These are phyloP conservation scores for Umimayanthus kanabou DNA, from an alignment of 92 coral and sea anemone species.

Conservation along the genomic window DNA sequence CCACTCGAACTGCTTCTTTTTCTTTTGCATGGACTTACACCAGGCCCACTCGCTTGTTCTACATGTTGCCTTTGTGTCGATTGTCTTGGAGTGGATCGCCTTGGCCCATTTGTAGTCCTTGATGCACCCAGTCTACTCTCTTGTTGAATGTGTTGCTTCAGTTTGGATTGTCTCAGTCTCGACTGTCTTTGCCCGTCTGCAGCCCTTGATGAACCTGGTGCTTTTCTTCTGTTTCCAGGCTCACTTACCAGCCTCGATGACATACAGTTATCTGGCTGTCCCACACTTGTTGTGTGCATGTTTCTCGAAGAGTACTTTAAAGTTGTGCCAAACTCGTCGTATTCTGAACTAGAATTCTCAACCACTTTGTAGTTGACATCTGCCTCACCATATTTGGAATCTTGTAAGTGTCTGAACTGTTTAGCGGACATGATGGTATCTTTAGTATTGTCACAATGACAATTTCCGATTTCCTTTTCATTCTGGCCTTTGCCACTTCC, in stretches of 20 bases:
- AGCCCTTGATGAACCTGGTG: background rate
- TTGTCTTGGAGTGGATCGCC: background rate
- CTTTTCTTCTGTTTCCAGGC: conserved; percentile 3
- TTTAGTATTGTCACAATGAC: background rate
- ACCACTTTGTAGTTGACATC: background rate
- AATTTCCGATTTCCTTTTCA: background rate
- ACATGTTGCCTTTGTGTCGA: background rate
- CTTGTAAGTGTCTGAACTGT: background rate
- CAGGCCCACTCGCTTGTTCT: background rate
- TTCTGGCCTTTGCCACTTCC: background rate
- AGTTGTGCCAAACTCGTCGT: background rate
- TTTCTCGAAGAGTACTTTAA: background rate
- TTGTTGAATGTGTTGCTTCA: background rate
- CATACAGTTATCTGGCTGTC: background rate
- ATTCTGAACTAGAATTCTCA: background rate
- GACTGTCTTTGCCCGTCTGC: background rate
- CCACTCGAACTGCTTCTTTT: conserved; percentile 15
- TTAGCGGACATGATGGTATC: background rate
- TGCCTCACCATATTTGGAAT: background rate
- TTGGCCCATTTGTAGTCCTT: background rate
- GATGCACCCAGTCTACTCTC: background rate
- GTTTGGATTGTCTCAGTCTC: no score
- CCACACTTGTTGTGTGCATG: background rate
- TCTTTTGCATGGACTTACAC: conserved; percentile 7
- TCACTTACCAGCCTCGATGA: background rate